Conservation (phyloP, 2,113 vertebrate species). For the Globicephala melas region DNA sequence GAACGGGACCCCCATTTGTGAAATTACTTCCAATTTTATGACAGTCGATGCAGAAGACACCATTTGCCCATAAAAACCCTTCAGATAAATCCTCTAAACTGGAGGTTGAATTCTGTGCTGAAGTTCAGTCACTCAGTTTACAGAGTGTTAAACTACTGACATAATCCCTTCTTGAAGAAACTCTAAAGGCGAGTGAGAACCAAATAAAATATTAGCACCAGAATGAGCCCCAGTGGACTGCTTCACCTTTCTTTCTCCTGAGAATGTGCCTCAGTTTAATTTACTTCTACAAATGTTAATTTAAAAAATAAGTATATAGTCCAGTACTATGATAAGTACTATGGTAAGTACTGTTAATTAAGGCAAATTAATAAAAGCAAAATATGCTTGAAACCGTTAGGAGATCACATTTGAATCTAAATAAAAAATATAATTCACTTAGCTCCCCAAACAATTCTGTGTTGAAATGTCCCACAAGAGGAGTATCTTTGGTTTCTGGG, state of each 20-base stretch:
- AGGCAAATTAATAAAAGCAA: not conserved
- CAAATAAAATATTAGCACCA: not conserved
- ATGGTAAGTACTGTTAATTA: not conserved
- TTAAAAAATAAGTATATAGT: not conserved
- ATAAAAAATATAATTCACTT: not conserved
- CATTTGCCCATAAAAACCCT: not conserved
- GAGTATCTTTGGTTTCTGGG: not conserved
- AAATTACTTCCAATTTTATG: not conserved
- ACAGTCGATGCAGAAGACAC: not conserved
- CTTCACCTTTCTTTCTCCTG: not conserved
- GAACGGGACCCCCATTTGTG: not conserved
- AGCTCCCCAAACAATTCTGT: not conserved
- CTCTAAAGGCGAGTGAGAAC: not conserved
- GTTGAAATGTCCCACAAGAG: not conserved
- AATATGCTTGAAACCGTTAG: not conserved
- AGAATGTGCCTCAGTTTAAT: not conserved
- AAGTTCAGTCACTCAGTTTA: not conserved
- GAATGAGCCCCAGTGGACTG: not conserved
- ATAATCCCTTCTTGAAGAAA: not conserved
- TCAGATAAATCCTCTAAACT: not conserved
- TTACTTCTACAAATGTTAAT: not conserved
- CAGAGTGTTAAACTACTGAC: not conserved
- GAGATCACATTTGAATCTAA: not conserved
- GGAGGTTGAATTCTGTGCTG: not conserved
- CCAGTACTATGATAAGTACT: not conserved